Evolutionary conservation across 2,797 vertebrate species (phyloP), one percentile per base, ranked within the genome.

Genomic region (Helarctos malayanus): DNA sequence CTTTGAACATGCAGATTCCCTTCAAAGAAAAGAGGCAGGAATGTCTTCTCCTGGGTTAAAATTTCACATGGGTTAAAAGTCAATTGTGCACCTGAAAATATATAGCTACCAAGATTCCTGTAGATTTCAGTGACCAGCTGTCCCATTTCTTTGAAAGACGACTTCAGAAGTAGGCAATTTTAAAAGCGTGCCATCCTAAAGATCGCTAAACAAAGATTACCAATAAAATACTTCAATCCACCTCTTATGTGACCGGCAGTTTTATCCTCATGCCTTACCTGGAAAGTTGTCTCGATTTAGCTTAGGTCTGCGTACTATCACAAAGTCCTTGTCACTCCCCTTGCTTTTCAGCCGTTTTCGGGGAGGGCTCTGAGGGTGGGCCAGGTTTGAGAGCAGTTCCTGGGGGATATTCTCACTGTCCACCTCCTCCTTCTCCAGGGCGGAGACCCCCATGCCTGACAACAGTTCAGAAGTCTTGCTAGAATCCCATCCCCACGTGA

Each of bases 331-430:
- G 3, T 99, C 99, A 52, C 99, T 99, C 1, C 98, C 99, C 95
- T 98, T 98, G 87, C 98, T 85, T 68, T 98, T 99, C 83, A 97
- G 99, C 3, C 99, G 98, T 84, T 99, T 99, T 49, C 97, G 98
- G 0, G 98, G 98, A 0, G 99, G 99, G 1, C 99, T 99, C 94
- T 98, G 98, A 3, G 98, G 97, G 10, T 89, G 97, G 27, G 69
- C 65, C 78, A 99, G 98, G 5, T 90, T 91, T 38, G 97, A 49
- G 6, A 99, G 98, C 56, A 99, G 97, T n/a, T 99, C 99, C 45
- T 99, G 98, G 0, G 99, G 99, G 0, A 99, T 99, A 96, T 99
- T 99, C 71, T 99, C 99, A 3, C 98, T 98, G 85, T 99, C 99
- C 90, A 98, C 97, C 10, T 98, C 98, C 38, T 99, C 99, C 23